These are phyloP conservation scores for Eubasilissa splendida DNA, from an alignment of 2,888 invertebrate species.

Conservation along the genomic window DNA sequence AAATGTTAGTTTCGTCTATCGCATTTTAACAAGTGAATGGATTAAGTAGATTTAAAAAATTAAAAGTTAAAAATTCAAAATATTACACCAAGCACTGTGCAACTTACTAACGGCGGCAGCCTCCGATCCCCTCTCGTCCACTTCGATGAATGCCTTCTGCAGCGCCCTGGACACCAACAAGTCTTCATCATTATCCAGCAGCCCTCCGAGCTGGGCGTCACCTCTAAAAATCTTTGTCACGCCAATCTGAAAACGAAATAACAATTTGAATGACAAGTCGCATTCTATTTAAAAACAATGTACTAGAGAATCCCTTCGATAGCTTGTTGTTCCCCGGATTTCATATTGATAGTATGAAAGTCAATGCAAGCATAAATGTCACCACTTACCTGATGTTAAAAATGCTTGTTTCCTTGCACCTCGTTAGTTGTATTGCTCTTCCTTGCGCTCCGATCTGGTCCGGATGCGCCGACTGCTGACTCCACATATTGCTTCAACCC, in stretches of 20 bases:
- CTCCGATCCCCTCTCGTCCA: conserved; percentile 91
- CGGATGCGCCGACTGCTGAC: no score
- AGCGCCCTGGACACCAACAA: conserved; percentile 80
- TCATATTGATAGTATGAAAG: no score
- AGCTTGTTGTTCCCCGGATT: no score
- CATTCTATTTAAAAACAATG: no score
- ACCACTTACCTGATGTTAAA: no score
- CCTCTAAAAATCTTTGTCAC: conserved; percentile 71
- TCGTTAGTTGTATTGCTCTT: not conserved
- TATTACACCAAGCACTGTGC: not conserved
- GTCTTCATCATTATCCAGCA: conserved; percentile 69
- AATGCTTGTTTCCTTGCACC: not conserved
- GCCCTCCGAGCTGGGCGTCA: conserved; percentile 77
- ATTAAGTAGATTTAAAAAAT: not conserved
- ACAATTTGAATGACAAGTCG: no score
- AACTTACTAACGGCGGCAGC: conserved; percentile 78
- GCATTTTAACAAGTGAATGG: not conserved
- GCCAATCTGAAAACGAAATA: not conserved
- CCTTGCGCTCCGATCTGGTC: not conserved
- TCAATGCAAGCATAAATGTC: no score
- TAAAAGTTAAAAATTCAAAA: not conserved
- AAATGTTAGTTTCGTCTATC: not conserved
- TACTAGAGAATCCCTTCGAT: no score
- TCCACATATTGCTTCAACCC: no score
- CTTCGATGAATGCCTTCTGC: conserved; percentile 89